These are phyloP conservation scores for Actinostola sp. DNA, from an alignment of 92 coral and sea anemone species.

Conservation along the genomic window DNA sequence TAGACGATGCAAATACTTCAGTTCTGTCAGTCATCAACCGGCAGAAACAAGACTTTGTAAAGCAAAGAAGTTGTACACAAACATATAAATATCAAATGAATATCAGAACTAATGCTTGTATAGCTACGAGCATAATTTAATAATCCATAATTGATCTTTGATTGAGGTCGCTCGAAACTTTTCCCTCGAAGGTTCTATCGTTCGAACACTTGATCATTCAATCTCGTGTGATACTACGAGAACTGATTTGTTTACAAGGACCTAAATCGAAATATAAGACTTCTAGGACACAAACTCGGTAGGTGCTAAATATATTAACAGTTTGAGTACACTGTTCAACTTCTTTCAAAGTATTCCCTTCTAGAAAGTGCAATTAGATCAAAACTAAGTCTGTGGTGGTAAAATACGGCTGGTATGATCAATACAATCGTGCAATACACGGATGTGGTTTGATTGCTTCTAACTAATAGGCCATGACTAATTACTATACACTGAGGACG, in stretches of 20 bases:
- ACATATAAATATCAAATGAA: neutral
- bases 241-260: constrained; percentile 14
- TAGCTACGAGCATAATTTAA: too few relatives aligned
- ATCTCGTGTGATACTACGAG: neutral
- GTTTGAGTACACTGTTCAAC: constrained; percentile 11
- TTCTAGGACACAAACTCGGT: constrained; percentile 12
- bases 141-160: neutral
- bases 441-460: constrained; percentile 9
- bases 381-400: neutral
- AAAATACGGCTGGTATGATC: neutral
- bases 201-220: neutral
- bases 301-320: constrained; percentile 36
- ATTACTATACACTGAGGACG: constrained; percentile 1
- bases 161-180: neutral
- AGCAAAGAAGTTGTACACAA: neutral
- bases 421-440: constrained; percentile 2
- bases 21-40: constrained; percentile 2
- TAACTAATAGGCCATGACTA: constrained; percentile 21
- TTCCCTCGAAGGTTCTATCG: neutral
- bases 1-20: constrained; percentile 1
- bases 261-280: neutral
- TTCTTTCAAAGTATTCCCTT: neutral
- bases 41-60: neutral
- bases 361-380: neutral
- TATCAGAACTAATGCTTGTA: neutral